phyloP scores from a whole-genome alignment of 2,888 invertebrate species.

The Nomada flava region DNA sequence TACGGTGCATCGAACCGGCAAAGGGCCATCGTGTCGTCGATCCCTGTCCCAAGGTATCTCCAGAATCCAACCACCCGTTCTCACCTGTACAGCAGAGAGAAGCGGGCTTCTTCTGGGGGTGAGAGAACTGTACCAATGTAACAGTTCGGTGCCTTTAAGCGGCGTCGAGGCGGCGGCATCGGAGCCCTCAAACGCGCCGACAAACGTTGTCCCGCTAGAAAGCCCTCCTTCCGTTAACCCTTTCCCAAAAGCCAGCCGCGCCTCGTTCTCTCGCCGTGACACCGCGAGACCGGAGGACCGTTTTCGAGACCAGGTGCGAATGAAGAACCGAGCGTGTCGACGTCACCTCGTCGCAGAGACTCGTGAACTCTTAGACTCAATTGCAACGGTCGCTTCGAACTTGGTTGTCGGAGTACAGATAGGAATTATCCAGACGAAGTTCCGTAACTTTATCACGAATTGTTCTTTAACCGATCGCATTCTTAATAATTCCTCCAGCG shows the following conservation, averaged over 20 bases:
- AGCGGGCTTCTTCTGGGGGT: constrained; percentile 12
- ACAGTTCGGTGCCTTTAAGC: constrained; percentile 61
- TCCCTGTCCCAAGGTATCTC: constrained; percentile 15
- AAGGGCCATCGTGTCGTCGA: constrained; percentile 1
- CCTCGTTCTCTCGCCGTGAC: constrained; percentile 20
- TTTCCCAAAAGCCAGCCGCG: constrained; percentile 41
- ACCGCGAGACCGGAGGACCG: constrained; percentile 44
- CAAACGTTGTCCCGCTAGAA: constrained; percentile 82
- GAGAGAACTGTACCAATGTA: constrained; percentile 55
- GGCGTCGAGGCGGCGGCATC: constrained; percentile 76
- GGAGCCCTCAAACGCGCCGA: constrained; percentile 82
- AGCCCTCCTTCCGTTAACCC: constrained; percentile 67
- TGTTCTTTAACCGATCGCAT: too few relatives aligned
- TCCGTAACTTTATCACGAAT: too few relatives aligned
- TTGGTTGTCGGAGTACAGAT: too few relatives aligned
- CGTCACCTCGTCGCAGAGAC: too few relatives aligned
- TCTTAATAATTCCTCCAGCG: too few relatives aligned
- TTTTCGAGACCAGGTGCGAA: constrained; percentile 74
- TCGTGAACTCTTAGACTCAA: too few relatives aligned
- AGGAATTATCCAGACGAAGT: too few relatives aligned
- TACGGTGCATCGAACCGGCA: background rate
- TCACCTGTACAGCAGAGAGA: constrained; percentile 26
- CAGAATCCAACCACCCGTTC: constrained; percentile 36
- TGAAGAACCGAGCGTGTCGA: constrained; percentile 18
- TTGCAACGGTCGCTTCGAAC: too few relatives aligned